phyloP scores from a whole-genome alignment of 30 jellyfish, hydroid and myxozoan species.

The Pelagia noctiluca region DNA sequence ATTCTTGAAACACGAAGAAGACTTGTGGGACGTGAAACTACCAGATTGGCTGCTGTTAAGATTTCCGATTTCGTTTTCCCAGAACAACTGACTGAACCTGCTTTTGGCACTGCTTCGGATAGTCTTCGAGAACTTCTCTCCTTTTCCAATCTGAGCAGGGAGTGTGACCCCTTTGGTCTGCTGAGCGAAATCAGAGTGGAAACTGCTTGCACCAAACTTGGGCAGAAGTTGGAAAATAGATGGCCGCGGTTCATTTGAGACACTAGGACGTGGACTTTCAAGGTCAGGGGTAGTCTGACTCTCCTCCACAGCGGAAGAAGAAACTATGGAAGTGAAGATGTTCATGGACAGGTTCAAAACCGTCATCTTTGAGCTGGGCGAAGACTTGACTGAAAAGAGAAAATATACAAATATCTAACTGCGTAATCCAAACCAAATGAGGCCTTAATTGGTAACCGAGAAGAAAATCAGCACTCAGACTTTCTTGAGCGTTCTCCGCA shows the following conservation, averaged over 20 bases:
- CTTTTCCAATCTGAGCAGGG: slow-evolving; percentile 49
- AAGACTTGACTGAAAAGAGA: slow-evolving; percentile 36
- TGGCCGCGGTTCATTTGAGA: slow-evolving; percentile 68
- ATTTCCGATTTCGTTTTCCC: slow-evolving; percentile 56
- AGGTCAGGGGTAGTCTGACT: slow-evolving; percentile 9
- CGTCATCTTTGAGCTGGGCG: slow-evolving; percentile 24
- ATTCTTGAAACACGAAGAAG: slow-evolving; percentile 39
- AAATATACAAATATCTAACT: no score
- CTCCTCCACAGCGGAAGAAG: slow-evolving; percentile 70
- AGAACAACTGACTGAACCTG: slow-evolving; percentile 51
- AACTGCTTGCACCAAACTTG: slow-evolving; percentile 18
- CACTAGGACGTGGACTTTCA: slow-evolving; percentile 72
- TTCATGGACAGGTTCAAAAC: slow-evolving; percentile 50
- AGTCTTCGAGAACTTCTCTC: slow-evolving; percentile 28
- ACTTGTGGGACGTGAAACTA: slow-evolving; percentile 44
- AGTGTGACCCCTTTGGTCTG: slow-evolving; percentile 37
- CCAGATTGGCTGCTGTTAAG: slow-evolving; percentile 43
- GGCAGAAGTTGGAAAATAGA: slow-evolving; percentile 66
- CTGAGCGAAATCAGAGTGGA: slow-evolving; percentile 14
- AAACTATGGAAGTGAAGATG: slow-evolving; percentile 58
- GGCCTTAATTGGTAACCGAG: no score
- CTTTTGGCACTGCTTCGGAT: slow-evolving; percentile 53
- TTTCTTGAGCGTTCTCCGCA: no score
- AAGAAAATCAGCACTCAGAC: no score
- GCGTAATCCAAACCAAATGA: no score